These are phyloP conservation scores for Meriones psammophilus DNA, from an alignment of 2,797 vertebrate species.

Conservation along the genomic window DNA sequence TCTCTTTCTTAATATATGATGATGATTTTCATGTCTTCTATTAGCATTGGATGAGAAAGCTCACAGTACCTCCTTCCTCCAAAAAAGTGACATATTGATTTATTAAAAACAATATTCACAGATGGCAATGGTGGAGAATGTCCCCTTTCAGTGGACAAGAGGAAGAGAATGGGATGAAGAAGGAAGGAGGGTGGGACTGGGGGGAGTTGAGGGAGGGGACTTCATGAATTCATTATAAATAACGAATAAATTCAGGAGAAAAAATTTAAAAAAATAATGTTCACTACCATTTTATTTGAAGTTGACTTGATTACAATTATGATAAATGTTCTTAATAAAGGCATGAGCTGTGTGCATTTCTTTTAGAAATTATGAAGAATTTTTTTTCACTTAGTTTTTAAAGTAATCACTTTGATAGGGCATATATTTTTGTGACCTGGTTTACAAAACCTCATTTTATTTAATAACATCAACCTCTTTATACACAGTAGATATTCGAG, in stretches of 20 bases:
- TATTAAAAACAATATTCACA: neutral
- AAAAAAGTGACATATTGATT: neutral
- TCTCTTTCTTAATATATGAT: neutral
- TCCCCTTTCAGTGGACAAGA: too few relatives aligned
- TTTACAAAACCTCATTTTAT: neutral
- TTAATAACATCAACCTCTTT: neutral
- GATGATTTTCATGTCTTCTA: neutral
- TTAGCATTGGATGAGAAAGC: neutral
- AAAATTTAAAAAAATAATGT: neutral
- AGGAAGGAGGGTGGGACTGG: too few relatives aligned
- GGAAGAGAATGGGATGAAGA: too few relatives aligned
- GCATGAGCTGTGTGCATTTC: neutral
- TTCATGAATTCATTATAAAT: too few relatives aligned
- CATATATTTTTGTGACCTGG: slow-evolving; percentile 20
- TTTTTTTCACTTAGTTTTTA: neutral
- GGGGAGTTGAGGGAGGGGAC: too few relatives aligned
- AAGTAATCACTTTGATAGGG: neutral
- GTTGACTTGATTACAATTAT: neutral
- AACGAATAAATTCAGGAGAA: too few relatives aligned
- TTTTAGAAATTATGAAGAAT: slow-evolving; percentile 5
- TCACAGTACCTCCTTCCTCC: neutral
- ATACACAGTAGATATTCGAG: neutral
- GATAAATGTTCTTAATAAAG: neutral
- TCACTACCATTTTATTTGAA: neutral
- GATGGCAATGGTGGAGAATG: too few relatives aligned